Base-by-base conservation (phyloP, 2,888 invertebrate species). In the Taenaris catops region DNA sequence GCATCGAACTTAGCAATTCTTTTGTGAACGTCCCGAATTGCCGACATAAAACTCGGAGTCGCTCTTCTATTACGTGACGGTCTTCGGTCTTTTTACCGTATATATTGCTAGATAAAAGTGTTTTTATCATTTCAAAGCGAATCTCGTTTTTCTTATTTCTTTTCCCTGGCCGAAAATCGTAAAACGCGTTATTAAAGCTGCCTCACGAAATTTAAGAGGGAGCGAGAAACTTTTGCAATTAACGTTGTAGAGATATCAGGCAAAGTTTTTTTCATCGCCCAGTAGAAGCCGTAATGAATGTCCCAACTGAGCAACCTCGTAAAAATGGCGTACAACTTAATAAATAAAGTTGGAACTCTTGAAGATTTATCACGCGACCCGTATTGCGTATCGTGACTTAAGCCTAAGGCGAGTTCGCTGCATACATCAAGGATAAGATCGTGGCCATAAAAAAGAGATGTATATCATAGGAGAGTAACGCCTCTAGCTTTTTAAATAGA, bases 261-360 rank as follows among this genome's bases (percentile, higher is more conserved):
- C 73, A 81, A 84, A 84, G 73, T 84, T 86, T 84, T 46, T 84
- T 84, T 83, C 81, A 81, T 81, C 76, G 67, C 64, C 64, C 68
- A 67, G 70, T 51, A 72, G 76, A 80, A 78, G 65, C 66, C 51
- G 75, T 81, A 83, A 80, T 79, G 81, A 81, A 76, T 64, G 67
- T 73, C 69, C 79, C 78, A 68, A 70, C 72, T 64, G 74, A 67
- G 74, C 62, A 55, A 59, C 64, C 55, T 80, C 86, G 76, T 84
- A 84, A 86, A 81, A 83, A 76, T 72, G 69, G 66, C 75, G 71
- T 76, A 81, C 83, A 83, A 79, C 86, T 86, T 84, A 84, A 86
- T 86, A 83, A 83, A 83, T 83, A 80, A 80, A 80, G 70, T 59
- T 71, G 72, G 76, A 65, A 78, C 81, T 76, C 65, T 65, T 64